Conservation (phyloP, 2,113 vertebrate genomes). For the Athene cunicularia region DNA sequence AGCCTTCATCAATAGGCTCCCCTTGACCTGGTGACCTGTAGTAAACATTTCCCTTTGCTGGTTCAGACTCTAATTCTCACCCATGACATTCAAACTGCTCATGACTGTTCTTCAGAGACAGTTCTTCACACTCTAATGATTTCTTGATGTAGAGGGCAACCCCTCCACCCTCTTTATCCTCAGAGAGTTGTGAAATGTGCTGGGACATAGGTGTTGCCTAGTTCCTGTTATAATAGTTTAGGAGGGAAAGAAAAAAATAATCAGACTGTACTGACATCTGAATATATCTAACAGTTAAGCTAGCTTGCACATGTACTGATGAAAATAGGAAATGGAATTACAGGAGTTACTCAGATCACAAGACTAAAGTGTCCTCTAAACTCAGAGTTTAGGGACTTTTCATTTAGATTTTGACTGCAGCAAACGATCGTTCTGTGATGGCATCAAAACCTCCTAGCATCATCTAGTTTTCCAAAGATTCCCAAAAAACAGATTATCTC, state of each 20-base stretch:
- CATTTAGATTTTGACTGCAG: not conserved
- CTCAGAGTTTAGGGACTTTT: not conserved
- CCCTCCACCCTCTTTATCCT: not conserved
- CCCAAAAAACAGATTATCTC: not conserved
- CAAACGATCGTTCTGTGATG: not conserved
- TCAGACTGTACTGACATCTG: not conserved
- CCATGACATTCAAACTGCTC: not conserved
- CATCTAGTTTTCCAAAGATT: not conserved
- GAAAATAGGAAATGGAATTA: not conserved
- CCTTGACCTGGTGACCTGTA: not conserved
- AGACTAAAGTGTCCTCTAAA: not conserved
- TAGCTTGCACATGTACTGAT: not conserved
- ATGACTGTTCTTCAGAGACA: not conserved
- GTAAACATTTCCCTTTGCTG: not conserved
- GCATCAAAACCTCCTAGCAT: not conserved
- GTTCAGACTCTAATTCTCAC: not conserved
- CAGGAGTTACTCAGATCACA: not conserved
- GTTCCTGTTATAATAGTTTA: not conserved
- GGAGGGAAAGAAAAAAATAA: not conserved
- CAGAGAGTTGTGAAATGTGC: not conserved
- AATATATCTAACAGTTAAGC: not conserved
- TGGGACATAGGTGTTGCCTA: not conserved
- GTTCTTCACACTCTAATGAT: not conserved
- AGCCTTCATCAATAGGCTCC: no score
- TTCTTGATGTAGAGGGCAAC: not conserved